Conservation (phyloP, 2,888 invertebrate species). For the Meghimatium bilineatum region DNA sequence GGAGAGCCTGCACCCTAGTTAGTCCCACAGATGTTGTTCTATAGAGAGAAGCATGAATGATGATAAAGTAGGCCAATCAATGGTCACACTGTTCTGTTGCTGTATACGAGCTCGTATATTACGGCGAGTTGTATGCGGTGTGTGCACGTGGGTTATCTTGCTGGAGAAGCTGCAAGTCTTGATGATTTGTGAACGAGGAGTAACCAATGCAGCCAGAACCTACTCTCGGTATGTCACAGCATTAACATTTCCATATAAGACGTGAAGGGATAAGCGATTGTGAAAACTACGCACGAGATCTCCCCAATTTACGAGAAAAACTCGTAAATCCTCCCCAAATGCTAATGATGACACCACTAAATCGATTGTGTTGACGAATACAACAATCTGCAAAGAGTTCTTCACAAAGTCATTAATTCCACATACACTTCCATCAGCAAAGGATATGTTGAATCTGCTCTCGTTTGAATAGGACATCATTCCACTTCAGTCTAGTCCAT, state of each 20-base stretch:
- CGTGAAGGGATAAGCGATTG: not conserved
- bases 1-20: not conserved
- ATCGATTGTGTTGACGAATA: too few species aligned
- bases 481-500: too few species aligned
- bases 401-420: too few species aligned
- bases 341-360: too few species aligned
- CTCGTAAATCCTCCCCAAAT: too few species aligned
- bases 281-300: slow-evolving; percentile 10
- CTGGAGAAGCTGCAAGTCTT: slow-evolving; percentile 20
- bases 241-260: slow-evolving; percentile 10
- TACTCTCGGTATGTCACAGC: not conserved
- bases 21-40: not conserved
- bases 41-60: not conserved
- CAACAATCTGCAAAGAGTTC: too few species aligned
- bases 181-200: not conserved
- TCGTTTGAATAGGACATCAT: too few species aligned
- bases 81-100: not conserved
- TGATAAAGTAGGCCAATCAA: not conserved
- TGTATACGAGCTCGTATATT: too few species aligned
- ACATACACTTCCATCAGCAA: too few species aligned
- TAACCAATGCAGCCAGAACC: slow-evolving; percentile 14
- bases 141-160: not conserved
- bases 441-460: too few species aligned
- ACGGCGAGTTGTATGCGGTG: not conserved
- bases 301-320: too few species aligned